Percentiles rank a stretch among this genome's conserved stretches.
phyloP scores from a whole-genome alignment of 2,113 vertebrate genomes.

The Dipodomys stephensi region DNA sequence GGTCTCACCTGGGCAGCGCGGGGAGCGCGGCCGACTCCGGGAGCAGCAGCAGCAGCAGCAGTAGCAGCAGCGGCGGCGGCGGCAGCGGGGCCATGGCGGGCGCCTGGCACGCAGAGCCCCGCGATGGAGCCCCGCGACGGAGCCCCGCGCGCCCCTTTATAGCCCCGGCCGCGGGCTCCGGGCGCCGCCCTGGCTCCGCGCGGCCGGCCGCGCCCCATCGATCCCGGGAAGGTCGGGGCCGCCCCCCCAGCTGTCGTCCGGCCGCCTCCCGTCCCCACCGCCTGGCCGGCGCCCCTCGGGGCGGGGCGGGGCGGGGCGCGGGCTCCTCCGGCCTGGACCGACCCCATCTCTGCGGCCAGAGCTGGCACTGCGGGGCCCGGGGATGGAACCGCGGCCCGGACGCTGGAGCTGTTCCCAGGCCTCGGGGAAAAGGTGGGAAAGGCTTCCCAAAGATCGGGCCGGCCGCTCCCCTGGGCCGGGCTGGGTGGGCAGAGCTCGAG shows the following conservation, averaged over 20 bases:
- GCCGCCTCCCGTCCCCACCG: neutral
- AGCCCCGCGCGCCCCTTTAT: constrained; percentile 56
- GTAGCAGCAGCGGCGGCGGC: neutral
- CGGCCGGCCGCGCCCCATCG: constrained; percentile 42
- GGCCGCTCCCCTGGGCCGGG: no score
- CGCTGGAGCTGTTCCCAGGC: no score
- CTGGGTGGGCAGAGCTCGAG: no score
- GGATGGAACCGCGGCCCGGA: no score
- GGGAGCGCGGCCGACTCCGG: constrained; percentile 17
- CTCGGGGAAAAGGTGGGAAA: no score
- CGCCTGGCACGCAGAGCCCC: neutral
- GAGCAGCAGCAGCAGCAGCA: constrained; percentile 47
- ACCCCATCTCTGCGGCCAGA: no score
- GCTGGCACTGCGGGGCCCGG: no score
- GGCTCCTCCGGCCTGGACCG: no score
- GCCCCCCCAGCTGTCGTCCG: constrained; percentile 74
- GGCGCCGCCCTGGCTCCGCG: constrained; percentile 58
- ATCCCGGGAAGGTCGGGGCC: constrained; percentile 72
- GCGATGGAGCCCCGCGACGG: fast-evolving
- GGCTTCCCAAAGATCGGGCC: no score
- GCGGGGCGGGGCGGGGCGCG: no score
- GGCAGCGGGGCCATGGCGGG: constrained; percentile 31
- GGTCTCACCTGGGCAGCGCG: constrained; percentile 59
- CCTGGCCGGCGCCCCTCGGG: constrained; percentile 48
- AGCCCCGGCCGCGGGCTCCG: neutral